Base-by-base conservation (phyloP, 2,797 vertebrate species). In the Epinephelus malabaricus region DNA sequence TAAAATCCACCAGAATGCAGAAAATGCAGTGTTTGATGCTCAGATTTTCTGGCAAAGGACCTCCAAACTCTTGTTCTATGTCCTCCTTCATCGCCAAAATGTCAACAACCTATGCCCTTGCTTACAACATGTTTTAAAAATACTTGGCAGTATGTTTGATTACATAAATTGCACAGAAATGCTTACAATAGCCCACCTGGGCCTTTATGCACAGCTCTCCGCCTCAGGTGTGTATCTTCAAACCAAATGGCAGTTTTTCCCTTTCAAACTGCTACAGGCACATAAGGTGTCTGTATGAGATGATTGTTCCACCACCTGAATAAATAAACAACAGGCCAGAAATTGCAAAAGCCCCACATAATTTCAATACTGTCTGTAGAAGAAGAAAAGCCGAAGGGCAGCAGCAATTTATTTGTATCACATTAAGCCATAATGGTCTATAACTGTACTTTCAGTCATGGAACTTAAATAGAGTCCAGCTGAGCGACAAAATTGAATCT, bases 341-440 rank as follows among this genome's bases (percentile, higher is more conserved):
- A 76, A 67, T 2, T 69, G 51, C 17, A 40, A 71, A 69, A 40
- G 8, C 19, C 11, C 5, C 4, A 75, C 71, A 71, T 58, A 11
- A 54, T 62, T 30, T 17, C 12, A 55, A 38, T n/a, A 55, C 27
- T 63, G 18, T 77, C 23, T 23, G 2, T 7, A 38, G 19, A 65
- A 18, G 27, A 60, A 12, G 15, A 38, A 62, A 46, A 23, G 19
- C 4, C 6, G 51, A 74, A 56, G 5, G 14, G n/a, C 55, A 62
- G n/a, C 15, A 21, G 14, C 25, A 62, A 1, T 27, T 55, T n/a
- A 49, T 76, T 54, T 83, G 34, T 58, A 55, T 50, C 23, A 75
- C 15, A 79, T 76, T 60, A 63, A 55, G 51, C 11, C 27, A 18
- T 27, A 51, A 45, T 73, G 66, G n/a, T 71, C 55, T 68, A 58